A percentile compares a stretch with the other conserved stretches of the same genome.
Evolutionary conservation across 2,797 vertebrate genomes (phyloP).

Genomic region (Malurus leucopterus): DNA sequence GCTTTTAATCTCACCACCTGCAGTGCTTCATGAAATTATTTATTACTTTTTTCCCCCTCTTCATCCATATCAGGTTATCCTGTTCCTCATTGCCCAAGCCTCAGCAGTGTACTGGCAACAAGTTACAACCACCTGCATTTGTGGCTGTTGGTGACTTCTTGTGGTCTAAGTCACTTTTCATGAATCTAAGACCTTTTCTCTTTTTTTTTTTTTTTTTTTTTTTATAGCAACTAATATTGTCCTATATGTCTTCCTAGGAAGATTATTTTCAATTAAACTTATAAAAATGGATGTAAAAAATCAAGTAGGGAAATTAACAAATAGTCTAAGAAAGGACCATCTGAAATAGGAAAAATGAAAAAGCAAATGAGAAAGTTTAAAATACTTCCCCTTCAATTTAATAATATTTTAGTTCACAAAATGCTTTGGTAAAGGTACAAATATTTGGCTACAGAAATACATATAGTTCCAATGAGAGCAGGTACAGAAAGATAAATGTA

Average conservation of each 20-base stretch:
- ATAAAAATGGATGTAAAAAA: not conserved
- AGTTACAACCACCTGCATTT: fast-evolving
- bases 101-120: not conserved
- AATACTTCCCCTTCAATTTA: not conserved
- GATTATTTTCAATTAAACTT: not conserved
- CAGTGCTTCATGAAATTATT: not conserved
- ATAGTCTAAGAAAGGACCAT: not conserved
- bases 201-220: not conserved
- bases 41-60: not conserved
- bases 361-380: not conserved
- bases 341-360: not conserved
- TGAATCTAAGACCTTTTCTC: not conserved
- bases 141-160: not conserved
- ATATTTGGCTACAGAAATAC: not conserved
- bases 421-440: not conserved
- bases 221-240: not conserved
- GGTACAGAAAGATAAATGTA: not conserved
- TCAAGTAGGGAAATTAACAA: not conserved
- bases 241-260: not conserved
- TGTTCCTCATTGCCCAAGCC: not conserved
- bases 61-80: not conserved
- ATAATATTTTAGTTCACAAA: not conserved
- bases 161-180: not conserved
- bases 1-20: not conserved
- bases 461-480: not conserved